phyloP scores from a whole-genome alignment of 1,140 invertebrate species.

The Orussus abietinus region DNA sequence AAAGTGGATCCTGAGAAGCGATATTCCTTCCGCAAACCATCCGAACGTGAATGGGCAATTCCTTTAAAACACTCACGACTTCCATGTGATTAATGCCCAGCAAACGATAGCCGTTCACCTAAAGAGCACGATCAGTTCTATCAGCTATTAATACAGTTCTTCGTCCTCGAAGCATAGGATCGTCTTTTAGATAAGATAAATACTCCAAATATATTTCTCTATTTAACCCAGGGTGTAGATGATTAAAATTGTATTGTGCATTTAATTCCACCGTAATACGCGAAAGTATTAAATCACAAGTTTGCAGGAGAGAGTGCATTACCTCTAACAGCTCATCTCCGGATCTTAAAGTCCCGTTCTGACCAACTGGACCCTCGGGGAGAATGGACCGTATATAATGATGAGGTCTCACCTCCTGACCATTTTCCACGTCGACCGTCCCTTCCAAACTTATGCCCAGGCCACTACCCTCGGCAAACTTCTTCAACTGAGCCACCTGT shows the following conservation, averaged over 20 bases:
- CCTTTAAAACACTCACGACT: slow-evolving; percentile 92
- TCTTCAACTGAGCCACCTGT: slow-evolving; percentile 79
- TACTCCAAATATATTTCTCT: too few species aligned
- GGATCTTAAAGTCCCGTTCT: slow-evolving; percentile 63
- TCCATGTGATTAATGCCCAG: slow-evolving; percentile 95
- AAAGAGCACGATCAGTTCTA: too few species aligned
- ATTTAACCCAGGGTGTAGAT: too few species aligned
- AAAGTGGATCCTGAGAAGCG: slow-evolving; percentile 47
- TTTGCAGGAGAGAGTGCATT: slow-evolving; percentile 15
- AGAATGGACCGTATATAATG: slow-evolving; percentile 92
- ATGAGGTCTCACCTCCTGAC: slow-evolving; percentile 85
- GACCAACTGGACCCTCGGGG: slow-evolving; percentile 90
- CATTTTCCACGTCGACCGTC: slow-evolving; percentile 92
- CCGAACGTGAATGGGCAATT: slow-evolving; percentile 87
- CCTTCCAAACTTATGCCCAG: slow-evolving; percentile 95
- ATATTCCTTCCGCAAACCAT: slow-evolving; percentile 83
- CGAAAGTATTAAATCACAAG: too few species aligned
- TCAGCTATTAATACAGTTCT: too few species aligned
- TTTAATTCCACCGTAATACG: too few species aligned
- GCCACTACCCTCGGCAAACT: slow-evolving; percentile 82
- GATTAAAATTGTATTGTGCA: too few species aligned
- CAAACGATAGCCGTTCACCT: slow-evolving; percentile 94
- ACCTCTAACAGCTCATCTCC: slow-evolving; percentile 68
- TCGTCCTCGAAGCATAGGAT: too few species aligned
- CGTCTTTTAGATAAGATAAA: too few species aligned